Evolutionary conservation across 2,797 vertebrate genomes (phyloP), one percentile per base, ranked within the genome.

Genomic region (Gymnothorax reevesii): DNA sequence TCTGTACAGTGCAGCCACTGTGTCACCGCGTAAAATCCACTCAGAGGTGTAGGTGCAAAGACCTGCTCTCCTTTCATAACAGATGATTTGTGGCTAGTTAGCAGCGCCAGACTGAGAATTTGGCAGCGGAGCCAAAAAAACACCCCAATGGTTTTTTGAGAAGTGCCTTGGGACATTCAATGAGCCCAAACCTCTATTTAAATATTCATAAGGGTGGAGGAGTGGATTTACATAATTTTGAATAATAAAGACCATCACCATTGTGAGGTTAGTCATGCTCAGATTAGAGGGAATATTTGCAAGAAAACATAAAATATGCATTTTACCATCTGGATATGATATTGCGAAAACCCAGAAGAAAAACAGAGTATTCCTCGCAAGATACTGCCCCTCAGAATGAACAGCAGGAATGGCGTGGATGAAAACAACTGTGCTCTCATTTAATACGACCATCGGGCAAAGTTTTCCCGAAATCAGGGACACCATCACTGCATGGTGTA

Each of bases 121-220:
- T 71, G 27, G 69, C 69, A 25, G 13, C 33, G 69, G 8, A 25
- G 33, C 69, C 25, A 27, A 25, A 25, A 25, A 15, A 69, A 71
- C 69, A 71, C 69, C 69, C 69, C 27, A 4, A 10, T 27, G 25
- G n/a, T n/a, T 69, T 59, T 69, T 22, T 8, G 22, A 69, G 22
- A 69, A 69, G 66, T 27, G 66, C 69, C 69, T 33, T 71, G 73
- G 73, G 73, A 77, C 73, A 7, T 77, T 77, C 73, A 77, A 77
- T 17, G 73, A 42, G 13, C 73, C 73, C 10, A 12, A 49, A 77
- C 42, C 13, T 77, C 4, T 4, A 33, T 77, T 49, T 49, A 42
- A 77, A 77, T 77, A 77, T 49, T 49, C 42, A 77, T 77, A 42
- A 42, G 12, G 42, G 73, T 17, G 73, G 27, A 15, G 25, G 20